A percentile compares a stretch with the other conserved stretches of the same genome.
These are phyloP conservation scores for Bostrychus sinensis DNA, from an alignment of 2,113 vertebrate genomes.

Conservation along the genomic window DNA sequence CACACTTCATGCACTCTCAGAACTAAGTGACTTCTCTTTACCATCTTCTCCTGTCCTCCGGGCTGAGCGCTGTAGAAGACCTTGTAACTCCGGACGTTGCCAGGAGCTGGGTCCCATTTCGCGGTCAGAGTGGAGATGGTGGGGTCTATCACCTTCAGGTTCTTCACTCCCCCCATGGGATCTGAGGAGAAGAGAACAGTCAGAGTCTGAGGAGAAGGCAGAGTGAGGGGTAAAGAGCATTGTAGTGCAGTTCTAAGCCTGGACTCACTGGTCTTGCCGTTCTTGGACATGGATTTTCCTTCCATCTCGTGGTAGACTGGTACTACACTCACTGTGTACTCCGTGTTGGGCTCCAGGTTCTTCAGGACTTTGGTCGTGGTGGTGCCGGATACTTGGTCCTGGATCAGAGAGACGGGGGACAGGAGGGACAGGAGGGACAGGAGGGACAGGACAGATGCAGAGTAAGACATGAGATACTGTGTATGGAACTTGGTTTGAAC, in stretches of 20 bases:
- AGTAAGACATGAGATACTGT: no score
- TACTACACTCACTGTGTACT: slow-evolving; percentile 87
- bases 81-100: slow-evolving; percentile 89
- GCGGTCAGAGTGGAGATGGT: slow-evolving; percentile 84
- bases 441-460: no score
- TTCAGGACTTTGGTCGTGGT: slow-evolving; percentile 85
- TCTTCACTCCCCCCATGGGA: slow-evolving; percentile 88
- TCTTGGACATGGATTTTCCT: slow-evolving; percentile 82
- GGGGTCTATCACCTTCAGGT: slow-evolving; percentile 87
- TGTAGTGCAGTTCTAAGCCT: neutral
- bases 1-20: no score
- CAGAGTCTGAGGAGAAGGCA: slow-evolving; percentile 80
- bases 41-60: slow-evolving; percentile 82
- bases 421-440: neutral
- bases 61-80: slow-evolving; percentile 82
- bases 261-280: slow-evolving; percentile 90
- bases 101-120: slow-evolving; percentile 91
- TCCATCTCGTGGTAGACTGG: slow-evolving; percentile 91
- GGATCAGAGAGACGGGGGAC: neutral
- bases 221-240: neutral
- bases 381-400: slow-evolving; percentile 87
- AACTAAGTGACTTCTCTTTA: slow-evolving; percentile 40
- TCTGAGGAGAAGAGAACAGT: slow-evolving; percentile 71
- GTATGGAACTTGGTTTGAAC: no score
- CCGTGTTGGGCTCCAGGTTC: slow-evolving; percentile 85